Percentiles rank a stretch among this genome's conserved stretches.
These are phyloP conservation scores for Mystacornis crossleyi DNA, from an alignment of 2,113 vertebrate species.

Conservation along the genomic window DNA sequence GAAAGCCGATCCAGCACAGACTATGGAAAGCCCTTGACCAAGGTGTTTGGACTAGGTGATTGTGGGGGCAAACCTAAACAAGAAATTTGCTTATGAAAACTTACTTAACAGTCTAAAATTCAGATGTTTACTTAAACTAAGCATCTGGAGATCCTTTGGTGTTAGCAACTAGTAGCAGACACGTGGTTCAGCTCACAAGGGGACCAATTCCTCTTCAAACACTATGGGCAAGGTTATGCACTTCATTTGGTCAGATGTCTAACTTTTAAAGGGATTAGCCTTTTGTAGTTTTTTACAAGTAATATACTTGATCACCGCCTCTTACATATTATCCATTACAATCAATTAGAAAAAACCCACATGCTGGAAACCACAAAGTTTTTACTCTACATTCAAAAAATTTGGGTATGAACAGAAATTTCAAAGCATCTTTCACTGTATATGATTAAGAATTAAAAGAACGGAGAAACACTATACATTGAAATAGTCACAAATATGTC, in stretches of 20 bases:
- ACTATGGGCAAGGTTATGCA: neutral
- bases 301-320: neutral
- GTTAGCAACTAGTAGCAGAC: neutral
- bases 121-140: neutral
- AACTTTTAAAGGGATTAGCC: neutral
- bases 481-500: neutral
- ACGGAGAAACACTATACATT: neutral
- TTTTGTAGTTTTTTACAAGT: neutral
- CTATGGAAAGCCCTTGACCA: neutral
- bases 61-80: fast-evolving
- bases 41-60: fast-evolving
- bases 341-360: neutral
- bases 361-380: neutral
- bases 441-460: neutral
- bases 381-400: neutral
- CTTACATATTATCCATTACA: neutral
- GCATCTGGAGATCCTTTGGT: neutral
- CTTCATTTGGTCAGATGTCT: neutral
- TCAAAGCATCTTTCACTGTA: neutral
- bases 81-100: neutral
- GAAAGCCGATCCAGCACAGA: neutral
- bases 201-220: neutral
- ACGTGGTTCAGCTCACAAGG: neutral
- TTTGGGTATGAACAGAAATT: neutral
- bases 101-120: neutral